Evolutionary conservation across 37 sponge, comb jelly and placozoan species (phyloP), one percentile per base, ranked within the genome.

Genomic region (Amphimedon queenslandica): DNA sequence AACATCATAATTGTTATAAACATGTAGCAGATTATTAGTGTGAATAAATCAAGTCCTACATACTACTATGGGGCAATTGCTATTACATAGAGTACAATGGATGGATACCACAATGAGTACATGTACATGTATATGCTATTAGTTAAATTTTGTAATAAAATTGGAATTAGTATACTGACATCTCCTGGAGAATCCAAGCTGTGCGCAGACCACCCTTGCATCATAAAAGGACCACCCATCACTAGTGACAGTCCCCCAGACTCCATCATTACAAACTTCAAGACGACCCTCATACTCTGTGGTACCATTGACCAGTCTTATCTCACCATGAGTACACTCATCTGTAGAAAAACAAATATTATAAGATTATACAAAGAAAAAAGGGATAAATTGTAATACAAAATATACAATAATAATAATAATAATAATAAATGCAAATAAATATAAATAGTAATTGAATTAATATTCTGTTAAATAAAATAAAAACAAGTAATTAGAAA

Each of bases 241-340:
- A 60, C 61, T 60, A 6, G 61, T 6, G 5, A 60, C 61, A 25
- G 61, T 60, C 21, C 61, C 61, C 61, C 61, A 60, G 5, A n/a
- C 21, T 60, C 21, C 27, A 25, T n/a, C 61, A 60, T n/a, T n/a
- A 60, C 61, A 60, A 13, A 60, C 61, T n/a, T 60, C 61, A 11
- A 60, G 24, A 25, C 61, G 23, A n/a, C 61, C 61, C 28, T 60
- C 61, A 25, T 13, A 60, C 5, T 11, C 27, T 25, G 21, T n/a
- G 21, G 61, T 60, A 60, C 61, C 61, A 60, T 60, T 60, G 27
- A 60, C 27, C 5, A 60, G 61, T 6, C 61, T 11, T 25, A 60
- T 11, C 5, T 60, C 27, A 25, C 61, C 61, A 60, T 60, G 23
- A 60, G 27, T 60, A 60, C 61, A 60, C 21, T 25, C 5, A n/a